Conservation (phyloP, 2,113 vertebrate species). For the Cygnus atratus region DNA sequence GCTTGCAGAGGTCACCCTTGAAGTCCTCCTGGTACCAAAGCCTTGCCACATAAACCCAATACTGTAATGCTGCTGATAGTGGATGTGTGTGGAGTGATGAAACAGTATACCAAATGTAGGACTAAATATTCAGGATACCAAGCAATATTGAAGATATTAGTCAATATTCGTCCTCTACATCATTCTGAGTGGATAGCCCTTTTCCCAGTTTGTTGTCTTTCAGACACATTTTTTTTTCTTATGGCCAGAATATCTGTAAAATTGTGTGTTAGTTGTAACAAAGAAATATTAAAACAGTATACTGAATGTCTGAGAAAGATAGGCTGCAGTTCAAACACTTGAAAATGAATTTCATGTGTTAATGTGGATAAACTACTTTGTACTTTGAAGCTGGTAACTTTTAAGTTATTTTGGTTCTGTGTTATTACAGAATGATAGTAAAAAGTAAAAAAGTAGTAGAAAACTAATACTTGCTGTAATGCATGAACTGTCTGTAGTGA, state of each 20-base stretch:
- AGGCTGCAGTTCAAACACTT: background rate
- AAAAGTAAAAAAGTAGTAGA: no score
- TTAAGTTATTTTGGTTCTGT: background rate
- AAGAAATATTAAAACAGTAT: background rate
- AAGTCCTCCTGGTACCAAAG: no score
- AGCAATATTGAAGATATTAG: background rate
- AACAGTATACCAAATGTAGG: background rate
- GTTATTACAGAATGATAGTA: background rate
- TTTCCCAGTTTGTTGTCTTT: background rate
- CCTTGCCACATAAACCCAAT: no score
- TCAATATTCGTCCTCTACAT: background rate
- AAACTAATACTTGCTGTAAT: no score
- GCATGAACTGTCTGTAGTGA: background rate
- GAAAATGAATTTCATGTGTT: background rate
- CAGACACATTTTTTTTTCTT: background rate
- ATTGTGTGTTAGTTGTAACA: background rate
- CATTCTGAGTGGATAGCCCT: background rate
- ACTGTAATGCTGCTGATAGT: background rate
- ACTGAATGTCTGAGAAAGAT: background rate
- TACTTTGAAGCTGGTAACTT: background rate
- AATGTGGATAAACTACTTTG: background rate
- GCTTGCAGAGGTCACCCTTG: no score
- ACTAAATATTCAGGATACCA: background rate
- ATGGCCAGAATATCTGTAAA: background rate
- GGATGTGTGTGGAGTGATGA: background rate